Percentiles rank a stretch among this genome's conserved stretches.
These are phyloP conservation scores for Eptatretus atami DNA, from an alignment of 2,797 vertebrate genomes.

Conservation along the genomic window DNA sequence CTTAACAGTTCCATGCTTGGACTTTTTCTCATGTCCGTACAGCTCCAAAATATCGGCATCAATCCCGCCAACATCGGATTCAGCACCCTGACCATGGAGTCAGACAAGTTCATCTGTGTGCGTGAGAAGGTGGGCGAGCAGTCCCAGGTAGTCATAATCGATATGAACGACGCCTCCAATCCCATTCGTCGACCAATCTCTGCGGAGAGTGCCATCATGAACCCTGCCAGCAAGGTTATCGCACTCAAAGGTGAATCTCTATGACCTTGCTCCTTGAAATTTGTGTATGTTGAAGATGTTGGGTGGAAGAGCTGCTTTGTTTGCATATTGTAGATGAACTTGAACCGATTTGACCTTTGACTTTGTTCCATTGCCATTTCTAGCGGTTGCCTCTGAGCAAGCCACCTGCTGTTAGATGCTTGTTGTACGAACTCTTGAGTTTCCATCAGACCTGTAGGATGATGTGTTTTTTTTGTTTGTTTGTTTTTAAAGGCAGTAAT, in stretches of 20 bases:
- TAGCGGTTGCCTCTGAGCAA: too few relatives aligned
- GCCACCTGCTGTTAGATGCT: too few relatives aligned
- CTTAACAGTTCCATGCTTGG: too few relatives aligned
- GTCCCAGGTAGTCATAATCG: constrained; percentile 56
- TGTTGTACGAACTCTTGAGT: too few relatives aligned
- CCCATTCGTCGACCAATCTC: constrained; percentile 48
- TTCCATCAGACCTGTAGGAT: too few relatives aligned
- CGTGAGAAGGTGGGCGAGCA: constrained; percentile 60
- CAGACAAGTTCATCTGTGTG: constrained; percentile 68
- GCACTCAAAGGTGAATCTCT: constrained; percentile 41
- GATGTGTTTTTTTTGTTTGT: too few relatives aligned
- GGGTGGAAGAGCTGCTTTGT: too few relatives aligned
- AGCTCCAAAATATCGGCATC: constrained; percentile 69
- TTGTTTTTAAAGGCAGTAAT: too few relatives aligned
- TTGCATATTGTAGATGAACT: too few relatives aligned
- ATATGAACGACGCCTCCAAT: constrained; percentile 38
- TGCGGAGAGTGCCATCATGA: constrained; percentile 71
- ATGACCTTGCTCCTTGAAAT: neutral
- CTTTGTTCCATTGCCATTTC: too few relatives aligned
- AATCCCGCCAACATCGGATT: constrained; percentile 60
- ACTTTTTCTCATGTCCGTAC: constrained; percentile 6
- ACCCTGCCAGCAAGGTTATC: constrained; percentile 62
- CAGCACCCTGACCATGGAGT: constrained; percentile 71
- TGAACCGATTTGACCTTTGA: too few relatives aligned
- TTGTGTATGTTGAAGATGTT: too few relatives aligned